Percentiles rank a stretch among this genome's conserved stretches.
Conservation (phyloP, 2,797 vertebrate species). For the Anguilla megastoma region DNA sequence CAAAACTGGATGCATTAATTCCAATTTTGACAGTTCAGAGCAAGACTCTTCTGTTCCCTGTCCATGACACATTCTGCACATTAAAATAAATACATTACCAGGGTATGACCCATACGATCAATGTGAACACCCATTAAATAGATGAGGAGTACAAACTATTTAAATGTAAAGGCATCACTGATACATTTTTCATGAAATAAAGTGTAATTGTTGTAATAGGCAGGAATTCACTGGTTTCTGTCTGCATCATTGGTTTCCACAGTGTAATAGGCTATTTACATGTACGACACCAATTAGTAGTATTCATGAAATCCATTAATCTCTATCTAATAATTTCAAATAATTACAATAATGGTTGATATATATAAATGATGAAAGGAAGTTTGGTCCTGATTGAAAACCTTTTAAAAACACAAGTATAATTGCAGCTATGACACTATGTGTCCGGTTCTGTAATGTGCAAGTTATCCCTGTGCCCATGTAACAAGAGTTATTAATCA, state of each 20-base stretch:
- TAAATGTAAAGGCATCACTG: not conserved
- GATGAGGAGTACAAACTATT: not conserved
- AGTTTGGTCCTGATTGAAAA: not conserved
- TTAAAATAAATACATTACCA: not conserved
- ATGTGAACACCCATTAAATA: not conserved
- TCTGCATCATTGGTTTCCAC: not conserved
- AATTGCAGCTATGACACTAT: not conserved
- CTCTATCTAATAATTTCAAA: not conserved
- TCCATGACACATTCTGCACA: not conserved
- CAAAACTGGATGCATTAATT: constrained; percentile 3
- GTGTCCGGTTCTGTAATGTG: not conserved
- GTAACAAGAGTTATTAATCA: not conserved
- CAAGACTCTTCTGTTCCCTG: not conserved
- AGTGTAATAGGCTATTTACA: not conserved
- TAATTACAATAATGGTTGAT: constrained; percentile 2
- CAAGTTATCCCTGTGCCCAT: not conserved
- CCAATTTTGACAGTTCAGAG: constrained; percentile 11
- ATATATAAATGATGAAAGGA: not conserved
- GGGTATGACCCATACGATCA: not conserved
- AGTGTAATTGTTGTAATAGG: not conserved
- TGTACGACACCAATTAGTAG: not conserved
- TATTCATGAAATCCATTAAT: not conserved
- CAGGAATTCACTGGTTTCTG: not conserved
- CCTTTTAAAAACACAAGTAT: not conserved
- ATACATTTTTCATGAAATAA: not conserved